Conservation (phyloP, 2,113 vertebrate species). For the Campylomormyrus numenius region DNA sequence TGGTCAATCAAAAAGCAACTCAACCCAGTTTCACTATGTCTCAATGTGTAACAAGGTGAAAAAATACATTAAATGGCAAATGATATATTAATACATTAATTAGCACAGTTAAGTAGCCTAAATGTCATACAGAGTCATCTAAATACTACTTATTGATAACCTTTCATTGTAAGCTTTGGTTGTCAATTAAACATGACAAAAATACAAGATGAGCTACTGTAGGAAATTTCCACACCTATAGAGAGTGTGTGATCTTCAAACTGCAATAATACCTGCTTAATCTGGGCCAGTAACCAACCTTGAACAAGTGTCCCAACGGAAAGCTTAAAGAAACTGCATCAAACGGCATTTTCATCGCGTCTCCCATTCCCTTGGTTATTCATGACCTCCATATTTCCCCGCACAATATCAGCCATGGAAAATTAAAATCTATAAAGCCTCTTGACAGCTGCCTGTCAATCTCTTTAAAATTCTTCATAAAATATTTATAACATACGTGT, state of each 20-base stretch:
- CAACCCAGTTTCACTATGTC: not conserved
- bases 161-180: not conserved
- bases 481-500: constrained; percentile 9
- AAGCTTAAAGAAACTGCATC: constrained; percentile 1
- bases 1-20: not conserved
- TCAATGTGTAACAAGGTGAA: not conserved
- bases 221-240: not conserved
- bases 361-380: not conserved
- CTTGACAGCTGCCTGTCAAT: constrained; percentile 29
- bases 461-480: constrained; percentile 21
- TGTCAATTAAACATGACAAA: not conserved
- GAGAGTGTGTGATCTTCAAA: not conserved
- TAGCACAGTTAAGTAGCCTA: not conserved
- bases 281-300: constrained; percentile 6
- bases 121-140: not conserved
- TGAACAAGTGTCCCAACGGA: not conserved
- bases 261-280: not conserved
- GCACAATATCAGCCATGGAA: not conserved
- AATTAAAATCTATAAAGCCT: constrained; percentile 17
- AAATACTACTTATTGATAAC: not conserved
- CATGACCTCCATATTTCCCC: not conserved
- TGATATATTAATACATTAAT: not conserved
- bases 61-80: not conserved
- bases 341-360: not conserved
- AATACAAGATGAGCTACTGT: not conserved